Evolutionary conservation across 2,888 invertebrate species (phyloP).

Genomic region (Cactoblastis cactorum): DNA sequence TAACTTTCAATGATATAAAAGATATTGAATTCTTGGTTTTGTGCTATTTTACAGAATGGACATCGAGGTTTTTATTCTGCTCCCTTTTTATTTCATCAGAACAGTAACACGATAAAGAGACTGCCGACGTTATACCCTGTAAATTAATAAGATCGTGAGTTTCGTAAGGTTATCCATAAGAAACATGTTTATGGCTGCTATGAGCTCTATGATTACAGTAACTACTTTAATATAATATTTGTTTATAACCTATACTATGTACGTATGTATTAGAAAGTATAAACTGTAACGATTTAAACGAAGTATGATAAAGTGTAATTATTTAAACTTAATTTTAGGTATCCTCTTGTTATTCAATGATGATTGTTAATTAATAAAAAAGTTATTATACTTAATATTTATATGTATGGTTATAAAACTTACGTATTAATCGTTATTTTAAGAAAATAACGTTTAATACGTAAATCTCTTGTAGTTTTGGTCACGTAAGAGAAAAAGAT

Average conservation of each 20-base stretch:
- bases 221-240: not conserved
- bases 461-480: too few relatives aligned
- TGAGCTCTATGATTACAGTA: not conserved
- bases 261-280: not conserved
- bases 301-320: too few relatives aligned
- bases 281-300: too few relatives aligned
- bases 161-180: slow-evolving; percentile 2
- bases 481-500: too few relatives aligned
- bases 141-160: slow-evolving; percentile 12
- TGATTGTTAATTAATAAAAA: too few relatives aligned
- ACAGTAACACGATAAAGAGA: slow-evolving; percentile 8
- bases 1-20: too few relatives aligned
- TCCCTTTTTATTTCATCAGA: not conserved
- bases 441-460: too few relatives aligned
- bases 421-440: too few relatives aligned
- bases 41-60: not conserved
- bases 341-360: too few relatives aligned
- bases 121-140: slow-evolving; percentile 6
- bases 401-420: too few relatives aligned
- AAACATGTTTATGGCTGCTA: slow-evolving; percentile 6
- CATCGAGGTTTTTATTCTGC: not conserved
- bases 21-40: slow-evolving; percentile 33
- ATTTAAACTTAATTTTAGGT: too few relatives aligned
- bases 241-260: not conserved
- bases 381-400: too few relatives aligned